phyloP scores from a whole-genome alignment of 2,888 invertebrate species.

The Eristalis intricaria region DNA sequence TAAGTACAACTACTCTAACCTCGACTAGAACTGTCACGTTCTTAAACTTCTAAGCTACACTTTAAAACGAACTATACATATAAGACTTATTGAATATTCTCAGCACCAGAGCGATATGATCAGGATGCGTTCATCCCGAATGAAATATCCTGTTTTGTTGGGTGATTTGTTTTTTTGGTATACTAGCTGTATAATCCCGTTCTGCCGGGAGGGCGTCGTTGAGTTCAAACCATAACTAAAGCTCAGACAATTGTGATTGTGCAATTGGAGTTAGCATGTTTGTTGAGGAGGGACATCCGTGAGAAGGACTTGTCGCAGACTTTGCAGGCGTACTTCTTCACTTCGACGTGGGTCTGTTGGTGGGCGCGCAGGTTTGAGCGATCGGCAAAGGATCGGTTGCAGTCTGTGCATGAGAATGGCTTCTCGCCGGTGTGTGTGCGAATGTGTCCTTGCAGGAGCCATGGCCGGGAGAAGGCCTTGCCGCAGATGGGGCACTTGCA shows the following conservation, averaged over 20 bases:
- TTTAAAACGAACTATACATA: constrained; percentile 33
- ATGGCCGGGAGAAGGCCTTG: constrained; percentile 80
- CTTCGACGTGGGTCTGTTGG: constrained; percentile 80
- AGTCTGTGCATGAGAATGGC: constrained; percentile 80
- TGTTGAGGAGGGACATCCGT: constrained; percentile 80
- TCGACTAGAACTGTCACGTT: constrained; percentile 65
- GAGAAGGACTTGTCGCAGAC: constrained; percentile 80
- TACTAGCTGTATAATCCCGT: constrained; percentile 49
- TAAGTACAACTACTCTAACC: constrained; percentile 1
- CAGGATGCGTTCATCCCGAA: neutral
- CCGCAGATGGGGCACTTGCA: constrained; percentile 81
- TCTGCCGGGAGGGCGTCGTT: neutral
- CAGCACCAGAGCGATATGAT: constrained; percentile 40
- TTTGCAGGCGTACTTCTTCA: constrained; percentile 80
- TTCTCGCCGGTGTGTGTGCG: constrained; percentile 81
- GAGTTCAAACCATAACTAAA: constrained; percentile 27
- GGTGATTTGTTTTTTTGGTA: constrained; percentile 52
- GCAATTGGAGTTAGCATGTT: constrained; percentile 79
- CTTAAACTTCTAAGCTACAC: constrained; percentile 27
- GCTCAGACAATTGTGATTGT: constrained; percentile 78
- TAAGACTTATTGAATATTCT: constrained; percentile 3
- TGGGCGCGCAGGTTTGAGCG: constrained; percentile 81
- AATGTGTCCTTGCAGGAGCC: constrained; percentile 80
- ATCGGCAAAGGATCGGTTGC: constrained; percentile 80
- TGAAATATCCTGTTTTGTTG: constrained; percentile 5